Base-by-base conservation (phyloP, 2,113 vertebrate genomes). In the Pachycephala philippinensis region DNA sequence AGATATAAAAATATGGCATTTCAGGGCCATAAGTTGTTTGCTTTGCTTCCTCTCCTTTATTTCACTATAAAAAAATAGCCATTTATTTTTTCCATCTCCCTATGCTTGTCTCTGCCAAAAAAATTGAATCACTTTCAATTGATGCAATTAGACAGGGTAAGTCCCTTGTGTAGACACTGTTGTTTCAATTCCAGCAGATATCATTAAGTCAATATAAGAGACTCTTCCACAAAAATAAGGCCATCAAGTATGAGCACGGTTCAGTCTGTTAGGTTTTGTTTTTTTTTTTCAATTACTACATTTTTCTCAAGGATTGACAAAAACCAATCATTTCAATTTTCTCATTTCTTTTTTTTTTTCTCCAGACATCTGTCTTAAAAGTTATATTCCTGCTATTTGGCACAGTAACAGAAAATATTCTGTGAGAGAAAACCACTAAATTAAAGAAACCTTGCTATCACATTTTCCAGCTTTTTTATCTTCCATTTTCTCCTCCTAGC, bases 1-100 rank as follows among this genome's bases (percentile, higher is more conserved):
- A 83, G 90, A 89, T 95, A 93, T 88, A 92, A 95, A 94, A 95
- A 94, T 85, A 88, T 16, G 72, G 82, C 26, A 92, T 94, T 96
- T 83, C 81, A 83, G 75, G 71, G 69, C 84, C 60, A 33, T 72
- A 87, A 89, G 70, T 76, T 95, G 83, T 93, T 93, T 96, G 69
- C 83, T 92, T 91, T 95, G 47, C 84, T 84, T 86, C 40, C 50
- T 84, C 33, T 39, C 26, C 44, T 85, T 93, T 91, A 92, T 84
- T 93, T 96, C 82, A 49, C 54, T 47, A 68, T 20, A 14, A 60
- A 60, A 90, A 93, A 56, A 35, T 23, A 52, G 56, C 22, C 80
- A 33, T 18, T 64, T 74, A 56, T 90, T 88, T 70, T 83, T 89
- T 92, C 47, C 28, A 83, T 91, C 68, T 92, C 64, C 49, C 17